phyloP scores from a whole-genome alignment of 2,797 vertebrate species.

The Anguilla megastoma region DNA sequence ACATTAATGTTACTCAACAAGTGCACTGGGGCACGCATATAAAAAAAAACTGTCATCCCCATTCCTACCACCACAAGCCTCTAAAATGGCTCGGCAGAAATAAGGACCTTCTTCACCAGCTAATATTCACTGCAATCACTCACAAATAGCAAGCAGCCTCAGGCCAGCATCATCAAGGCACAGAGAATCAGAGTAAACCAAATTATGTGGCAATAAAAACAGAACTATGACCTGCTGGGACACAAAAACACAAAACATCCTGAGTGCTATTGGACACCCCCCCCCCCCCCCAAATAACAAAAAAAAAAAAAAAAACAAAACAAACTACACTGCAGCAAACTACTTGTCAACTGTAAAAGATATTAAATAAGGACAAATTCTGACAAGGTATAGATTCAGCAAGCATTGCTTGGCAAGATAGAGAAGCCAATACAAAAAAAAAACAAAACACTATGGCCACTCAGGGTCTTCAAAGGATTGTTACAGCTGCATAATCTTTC shows the following conservation, averaged over 20 bases:
- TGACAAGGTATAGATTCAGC: neutral
- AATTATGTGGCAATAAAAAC: neutral
- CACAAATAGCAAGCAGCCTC: neutral
- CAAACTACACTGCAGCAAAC: neutral
- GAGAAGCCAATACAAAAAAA: neutral
- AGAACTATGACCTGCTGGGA: neutral
- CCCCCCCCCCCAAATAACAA: no score
- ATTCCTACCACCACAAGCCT: neutral
- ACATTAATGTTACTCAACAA: neutral
- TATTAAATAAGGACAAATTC: slow-evolving; percentile 10
- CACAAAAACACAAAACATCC: neutral
- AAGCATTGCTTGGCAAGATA: neutral
- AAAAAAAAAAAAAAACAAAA: neutral
- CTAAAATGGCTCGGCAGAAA: neutral
- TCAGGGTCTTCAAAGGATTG: neutral
- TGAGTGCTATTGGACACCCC: neutral
- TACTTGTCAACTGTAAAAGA: neutral
- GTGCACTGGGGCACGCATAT: neutral
- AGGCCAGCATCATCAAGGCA: neutral
- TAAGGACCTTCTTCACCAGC: neutral
- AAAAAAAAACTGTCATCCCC: neutral
- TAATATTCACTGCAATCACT: neutral
- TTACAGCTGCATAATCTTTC: slow-evolving; percentile 12
- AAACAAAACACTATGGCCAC: neutral
- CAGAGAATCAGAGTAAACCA: neutral